phyloP scores from a whole-genome alignment of 2,888 invertebrate species.

The Tolmerus cingulatus region DNA sequence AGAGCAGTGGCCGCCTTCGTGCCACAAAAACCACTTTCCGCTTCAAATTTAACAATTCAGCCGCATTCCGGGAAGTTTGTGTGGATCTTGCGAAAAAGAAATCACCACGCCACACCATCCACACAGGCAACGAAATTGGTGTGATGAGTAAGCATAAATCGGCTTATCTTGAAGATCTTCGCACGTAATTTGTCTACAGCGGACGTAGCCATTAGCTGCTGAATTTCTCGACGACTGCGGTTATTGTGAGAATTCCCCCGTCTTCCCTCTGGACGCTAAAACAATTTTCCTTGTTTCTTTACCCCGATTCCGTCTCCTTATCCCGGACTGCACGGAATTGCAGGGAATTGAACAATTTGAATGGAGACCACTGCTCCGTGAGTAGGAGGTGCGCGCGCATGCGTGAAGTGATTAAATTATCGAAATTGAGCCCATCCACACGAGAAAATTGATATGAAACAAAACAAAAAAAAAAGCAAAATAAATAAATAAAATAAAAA shows the following conservation, averaged over 20 bases:
- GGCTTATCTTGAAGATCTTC: neutral
- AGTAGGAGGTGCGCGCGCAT: constrained; percentile 2
- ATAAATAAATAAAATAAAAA: no score
- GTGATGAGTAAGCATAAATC: neutral
- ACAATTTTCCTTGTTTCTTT: neutral
- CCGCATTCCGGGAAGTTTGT: neutral
- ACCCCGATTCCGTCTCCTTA: no score
- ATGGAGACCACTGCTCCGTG: neutral
- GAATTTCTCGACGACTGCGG: neutral
- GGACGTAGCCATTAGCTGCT: constrained; percentile 16
- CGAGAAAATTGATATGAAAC: neutral
- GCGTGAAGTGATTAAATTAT: constrained; percentile 27
- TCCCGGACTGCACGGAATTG: neutral
- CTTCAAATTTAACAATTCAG: neutral
- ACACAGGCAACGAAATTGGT: neutral
- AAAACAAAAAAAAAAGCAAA: no score
- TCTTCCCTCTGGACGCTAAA: neutral
- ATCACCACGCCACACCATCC: neutral
- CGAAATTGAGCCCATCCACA: neutral
- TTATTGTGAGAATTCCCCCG: neutral
- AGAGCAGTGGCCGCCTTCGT: neutral
- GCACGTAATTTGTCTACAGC: constrained; percentile 3
- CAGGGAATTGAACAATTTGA: neutral
- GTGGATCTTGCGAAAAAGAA: neutral
- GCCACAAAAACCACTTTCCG: neutral